Percentiles rank a stretch among this genome's conserved stretches.
Evolutionary conservation across 2,888 invertebrate genomes (phyloP).

Genomic region (Mycalesis mineus): DNA sequence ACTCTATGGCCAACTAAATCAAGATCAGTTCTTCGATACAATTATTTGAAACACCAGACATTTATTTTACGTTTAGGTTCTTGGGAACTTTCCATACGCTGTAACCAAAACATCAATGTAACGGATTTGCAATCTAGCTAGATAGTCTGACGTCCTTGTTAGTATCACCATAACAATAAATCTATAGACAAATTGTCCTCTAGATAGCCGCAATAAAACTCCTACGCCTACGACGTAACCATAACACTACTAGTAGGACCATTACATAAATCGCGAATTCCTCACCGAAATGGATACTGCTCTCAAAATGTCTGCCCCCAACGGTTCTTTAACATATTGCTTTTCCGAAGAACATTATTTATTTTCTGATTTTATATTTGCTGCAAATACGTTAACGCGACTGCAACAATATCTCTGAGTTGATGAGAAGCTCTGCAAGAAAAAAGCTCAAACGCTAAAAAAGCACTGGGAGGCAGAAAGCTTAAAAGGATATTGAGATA

Average conservation of each 20-base stretch:
- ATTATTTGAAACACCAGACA: no score
- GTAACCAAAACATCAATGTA: neutral
- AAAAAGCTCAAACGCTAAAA: no score
- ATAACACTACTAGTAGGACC: neutral
- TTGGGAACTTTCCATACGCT: neutral
- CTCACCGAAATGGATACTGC: slow-evolving; percentile 15
- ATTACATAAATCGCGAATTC: slow-evolving; percentile 20
- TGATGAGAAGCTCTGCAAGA: no score
- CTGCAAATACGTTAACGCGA: no score
- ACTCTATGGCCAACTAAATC: no score
- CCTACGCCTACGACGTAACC: slow-evolving; percentile 1
- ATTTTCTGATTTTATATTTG: no score
- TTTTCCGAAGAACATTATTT: no score
- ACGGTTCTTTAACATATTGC: neutral
- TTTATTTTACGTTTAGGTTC: neutral
- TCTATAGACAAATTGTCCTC: slow-evolving; percentile 3
- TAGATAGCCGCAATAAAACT: slow-evolving; percentile 7
- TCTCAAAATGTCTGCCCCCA: slow-evolving; percentile 1
- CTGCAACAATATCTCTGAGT: no score
- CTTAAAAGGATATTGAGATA: no score
- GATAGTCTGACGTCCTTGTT: neutral
- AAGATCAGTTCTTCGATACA: no score
- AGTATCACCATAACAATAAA: slow-evolving; percentile 2
- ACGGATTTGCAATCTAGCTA: neutral
- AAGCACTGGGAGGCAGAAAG: no score